Base-by-base conservation (phyloP, 2,797 vertebrate genomes). In the Anabas testudineus region DNA sequence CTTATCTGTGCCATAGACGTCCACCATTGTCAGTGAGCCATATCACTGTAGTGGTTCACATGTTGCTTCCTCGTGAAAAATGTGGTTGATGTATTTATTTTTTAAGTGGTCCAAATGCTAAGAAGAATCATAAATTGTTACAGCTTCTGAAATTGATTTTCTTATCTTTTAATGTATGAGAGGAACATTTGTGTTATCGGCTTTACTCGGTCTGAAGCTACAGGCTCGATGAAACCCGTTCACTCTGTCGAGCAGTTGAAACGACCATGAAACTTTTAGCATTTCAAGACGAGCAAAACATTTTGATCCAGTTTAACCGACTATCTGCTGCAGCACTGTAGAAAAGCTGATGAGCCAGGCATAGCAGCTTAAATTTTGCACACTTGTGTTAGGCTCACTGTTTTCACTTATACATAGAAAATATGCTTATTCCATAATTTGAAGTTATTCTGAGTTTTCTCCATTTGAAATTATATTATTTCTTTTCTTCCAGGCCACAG, bases 401-500 rank as follows among this genome's bases (percentile, higher is more conserved):
- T 30, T 62, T 55, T 74, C 6, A 34, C 5, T 10, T 55, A n/a
- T 15, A 18, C 1, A 10, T 47, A 18, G 7, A 47, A 52, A 48
- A 57, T 7, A 54, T 46, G 2, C 18, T 47, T 49, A 12, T 32
- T 67, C 8, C 26, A 0, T 55, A 6, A 49, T 48, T 34, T 14
- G 34, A 12, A 18, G 4, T 51, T 39, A 14, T 22, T 36, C 14
- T 42, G 10, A 47, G 22, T 57, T 6, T 67, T 16, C 41, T 13
- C 74, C 4, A 52, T 47, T 2, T 45, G 83, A n/a, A 83, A 4
- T 22, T 1, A 59, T 30, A 68, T 91, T 43, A 69, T 91, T 48
- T 48, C 2, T 57, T 0, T 59, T 63, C 88, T 94, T 94, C 73
- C 91, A 99, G 98, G 96, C 94, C 95, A 96, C 97, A 95, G 97